Percentiles rank a stretch among this genome's conserved stretches.
These are phyloP conservation scores for Drosophila littoralis DNA, from an alignment of 1,140 invertebrate genomes.

Conservation along the genomic window DNA sequence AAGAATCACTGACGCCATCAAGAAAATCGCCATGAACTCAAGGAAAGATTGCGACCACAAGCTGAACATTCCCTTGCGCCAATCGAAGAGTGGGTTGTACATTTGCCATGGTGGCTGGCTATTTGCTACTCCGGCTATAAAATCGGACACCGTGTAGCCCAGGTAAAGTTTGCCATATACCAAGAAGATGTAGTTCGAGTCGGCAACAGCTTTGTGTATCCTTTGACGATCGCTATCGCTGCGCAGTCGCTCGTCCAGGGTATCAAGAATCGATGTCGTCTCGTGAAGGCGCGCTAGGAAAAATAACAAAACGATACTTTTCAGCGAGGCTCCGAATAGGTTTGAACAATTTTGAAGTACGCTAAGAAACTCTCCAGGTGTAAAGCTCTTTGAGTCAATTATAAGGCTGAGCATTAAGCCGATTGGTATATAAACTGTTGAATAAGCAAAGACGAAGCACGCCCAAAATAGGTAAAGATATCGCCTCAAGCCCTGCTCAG, in stretches of 20 bases:
- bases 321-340: neutral
- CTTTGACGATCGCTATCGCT: neutral
- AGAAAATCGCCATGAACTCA: constrained; percentile 25
- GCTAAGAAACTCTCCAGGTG: neutral
- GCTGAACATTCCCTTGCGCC: constrained; percentile 19
- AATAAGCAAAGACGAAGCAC: neutral
- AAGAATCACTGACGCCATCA: constrained; percentile 17
- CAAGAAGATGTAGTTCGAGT: neutral
- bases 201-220: constrained; percentile 3
- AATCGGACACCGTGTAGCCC: neutral
- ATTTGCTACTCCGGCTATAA: neutral
- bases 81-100: constrained; percentile 57
- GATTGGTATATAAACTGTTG: neutral
- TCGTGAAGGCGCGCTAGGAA: neutral
- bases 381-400: neutral
- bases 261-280: neutral
- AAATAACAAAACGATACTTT: neutral
- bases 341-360: neutral
- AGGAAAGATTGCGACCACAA: constrained; percentile 38
- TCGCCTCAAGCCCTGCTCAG: neutral
- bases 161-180: neutral
- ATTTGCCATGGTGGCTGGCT: constrained; percentile 46
- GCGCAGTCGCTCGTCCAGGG: neutral
- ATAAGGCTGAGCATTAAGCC: neutral
- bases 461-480: neutral